Evolutionary conservation across 2,113 vertebrate species (phyloP), one percentile per base, ranked within the genome.

Genomic region (Tursiops truncatus): DNA sequence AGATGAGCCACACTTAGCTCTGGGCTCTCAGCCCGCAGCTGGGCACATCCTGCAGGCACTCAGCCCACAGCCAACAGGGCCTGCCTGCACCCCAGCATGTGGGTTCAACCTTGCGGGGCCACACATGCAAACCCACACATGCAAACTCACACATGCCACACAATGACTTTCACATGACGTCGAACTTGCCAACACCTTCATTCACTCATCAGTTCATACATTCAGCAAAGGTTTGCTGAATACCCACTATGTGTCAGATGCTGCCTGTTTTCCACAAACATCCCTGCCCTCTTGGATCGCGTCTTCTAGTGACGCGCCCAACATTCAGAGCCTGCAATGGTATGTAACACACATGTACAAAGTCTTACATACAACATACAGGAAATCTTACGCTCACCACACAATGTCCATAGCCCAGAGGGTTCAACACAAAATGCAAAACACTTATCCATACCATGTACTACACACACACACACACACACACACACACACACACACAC

Each of bases 121-220:
- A 47, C 8, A 12, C 33, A 7, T 62, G 58, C 31, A 90, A 70
- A 44, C 8, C 21, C 33, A 28, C 10, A 11, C 31, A 8, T 56
- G 70, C 36, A 90, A 70, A 44, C 8, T 18, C 33, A 31, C 58
- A n/a, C 15, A 2, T 6, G 41, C 28, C 15, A 36, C 15, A 4
- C 0, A 7, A 9, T 33, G 62, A 31, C 47, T 31, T 41, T 18
- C 38, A 8, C 4, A 2, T 15, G 20, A 11, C 7, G 1, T 18
- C 50, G 63, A n/a, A 50, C 23, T 38, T 56, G 4, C 82, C 84
- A n/a, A 17, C 41, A 21, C 63, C 13, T 33, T 53, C 28, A 3
- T 25, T 50, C 50, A 17, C 58, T 33, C 26, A 1, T 21, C 0
- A 3, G 60, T 79, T 74, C n/a, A 13, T 50, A 50, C 53, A 18